Evolutionary conservation across 2,113 vertebrate species (phyloP), one percentile per base, ranked within the genome.

Genomic region (Calonectris borealis): DNA sequence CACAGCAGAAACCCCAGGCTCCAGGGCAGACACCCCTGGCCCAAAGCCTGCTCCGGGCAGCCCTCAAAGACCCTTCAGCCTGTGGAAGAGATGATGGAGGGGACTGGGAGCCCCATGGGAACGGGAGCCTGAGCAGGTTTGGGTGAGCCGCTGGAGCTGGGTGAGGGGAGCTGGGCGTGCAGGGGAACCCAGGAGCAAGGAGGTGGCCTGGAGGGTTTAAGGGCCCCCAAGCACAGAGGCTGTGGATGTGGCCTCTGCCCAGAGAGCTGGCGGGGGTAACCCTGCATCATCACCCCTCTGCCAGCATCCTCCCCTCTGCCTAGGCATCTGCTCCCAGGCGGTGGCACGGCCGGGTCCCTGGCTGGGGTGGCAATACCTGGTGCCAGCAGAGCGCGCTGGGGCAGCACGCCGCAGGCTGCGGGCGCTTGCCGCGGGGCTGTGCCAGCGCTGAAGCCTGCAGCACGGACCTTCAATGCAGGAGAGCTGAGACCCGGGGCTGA

Each of bases 51-150:
- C 26, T 20, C 42, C 3, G 10, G 61, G 25, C 36, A 15, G 32
- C 36, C 44, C 34, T 24, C n/a, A 22, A 8, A 22, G 58, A 24
- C n/a, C 26, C 29, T 29, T 21, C 38, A 49, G 60, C 16, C 36
- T 34, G 10, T 16, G 25, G 26, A 18, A 17, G 27, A 32, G 31
- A 3, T 1, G 6, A 29, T 4, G 22, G 58, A 3, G 29, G 13
- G 8, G 31, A 13, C 4, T 0, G 22, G 79, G n/a, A 90, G 51
- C n/a, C 21, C 15, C 6, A 5, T 2, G 0, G 15, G 36, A 46
- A 24, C 52, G 20, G 8, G 36, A 29, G 1, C 31, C 6, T 7
- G 3, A 11, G 8, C 20, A 38, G n/a, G 13, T 24, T 12, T 4
- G n/a, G 24, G 57, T 7, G 34, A 48, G 29, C 38, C 5, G 3